These are phyloP conservation scores for Octopus sinensis DNA, from an alignment of 1,140 invertebrate genomes.

Conservation along the genomic window DNA sequence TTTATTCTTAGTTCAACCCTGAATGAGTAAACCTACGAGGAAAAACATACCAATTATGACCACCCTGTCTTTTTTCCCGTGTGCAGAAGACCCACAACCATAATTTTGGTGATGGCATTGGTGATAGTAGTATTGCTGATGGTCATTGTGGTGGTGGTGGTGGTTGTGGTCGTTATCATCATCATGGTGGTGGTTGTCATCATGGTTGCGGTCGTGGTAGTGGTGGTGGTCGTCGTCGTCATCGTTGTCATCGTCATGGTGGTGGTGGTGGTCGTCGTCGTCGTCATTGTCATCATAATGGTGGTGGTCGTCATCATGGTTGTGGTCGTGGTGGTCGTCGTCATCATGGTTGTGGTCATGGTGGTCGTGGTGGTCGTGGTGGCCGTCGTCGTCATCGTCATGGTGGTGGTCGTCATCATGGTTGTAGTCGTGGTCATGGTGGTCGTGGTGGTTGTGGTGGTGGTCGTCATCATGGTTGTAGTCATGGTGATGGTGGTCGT, in stretches of 20 bases:
- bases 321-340: neutral
- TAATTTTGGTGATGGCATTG: too few relatives aligned
- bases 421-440: neutral
- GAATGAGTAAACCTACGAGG: too few relatives aligned
- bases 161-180: neutral
- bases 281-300: neutral
- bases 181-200: neutral
- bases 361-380: neutral
- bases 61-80: too few relatives aligned
- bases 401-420: neutral
- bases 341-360: neutral
- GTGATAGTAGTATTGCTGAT: too few relatives aligned
- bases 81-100: too few relatives aligned
- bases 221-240: neutral
- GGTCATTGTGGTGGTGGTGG: neutral
- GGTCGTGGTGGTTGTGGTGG: neutral
- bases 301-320: neutral
- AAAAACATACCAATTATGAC: too few relatives aligned
- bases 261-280: neutral
- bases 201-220: neutral
- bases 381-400: neutral
- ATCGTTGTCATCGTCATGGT: neutral
- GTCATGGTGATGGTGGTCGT: neutral
- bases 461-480: neutral
- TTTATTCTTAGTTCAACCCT: too few relatives aligned